These are phyloP conservation scores for Dryas iulia DNA, from an alignment of 1,140 invertebrate genomes.

Conservation along the genomic window DNA sequence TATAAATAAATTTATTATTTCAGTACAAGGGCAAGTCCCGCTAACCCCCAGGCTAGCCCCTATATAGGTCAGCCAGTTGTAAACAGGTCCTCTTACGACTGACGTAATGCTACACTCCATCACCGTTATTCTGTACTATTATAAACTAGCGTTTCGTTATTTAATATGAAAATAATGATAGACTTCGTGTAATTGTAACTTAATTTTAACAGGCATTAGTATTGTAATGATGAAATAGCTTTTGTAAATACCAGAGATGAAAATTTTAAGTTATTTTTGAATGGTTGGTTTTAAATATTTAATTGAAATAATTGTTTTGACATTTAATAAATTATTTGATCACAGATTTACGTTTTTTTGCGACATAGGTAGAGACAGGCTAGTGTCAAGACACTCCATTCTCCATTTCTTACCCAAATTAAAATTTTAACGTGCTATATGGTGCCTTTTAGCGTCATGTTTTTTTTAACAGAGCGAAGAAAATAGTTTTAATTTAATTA, in stretches of 20 bases:
- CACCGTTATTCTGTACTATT: not conserved
- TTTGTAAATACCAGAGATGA: not conserved
- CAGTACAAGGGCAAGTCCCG: not conserved
- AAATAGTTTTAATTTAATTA: no score
- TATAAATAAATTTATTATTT: not conserved
- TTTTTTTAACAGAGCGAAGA: no score
- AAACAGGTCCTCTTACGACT: slow-evolving; percentile 17
- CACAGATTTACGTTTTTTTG: no score
- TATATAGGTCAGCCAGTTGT: slow-evolving; percentile 30
- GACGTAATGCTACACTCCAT: slow-evolving; percentile 16
- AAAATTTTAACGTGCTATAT: no score
- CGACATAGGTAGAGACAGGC: no score
- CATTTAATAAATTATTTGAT: not conserved
- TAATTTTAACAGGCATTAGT: not conserved
- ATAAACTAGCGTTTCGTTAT: not conserved
- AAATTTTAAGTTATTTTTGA: not conserved
- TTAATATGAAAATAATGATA: not conserved
- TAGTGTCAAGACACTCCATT: no score
- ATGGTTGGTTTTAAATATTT: not conserved
- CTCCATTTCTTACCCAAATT: no score
- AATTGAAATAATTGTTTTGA: not conserved
- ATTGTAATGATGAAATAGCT: not conserved
- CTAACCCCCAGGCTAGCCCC: slow-evolving; percentile 1
- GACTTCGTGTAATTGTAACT: not conserved
- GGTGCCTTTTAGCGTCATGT: no score